Conservation (phyloP, 1,140 invertebrate genomes). For the Drosophila tsacasi region DNA sequence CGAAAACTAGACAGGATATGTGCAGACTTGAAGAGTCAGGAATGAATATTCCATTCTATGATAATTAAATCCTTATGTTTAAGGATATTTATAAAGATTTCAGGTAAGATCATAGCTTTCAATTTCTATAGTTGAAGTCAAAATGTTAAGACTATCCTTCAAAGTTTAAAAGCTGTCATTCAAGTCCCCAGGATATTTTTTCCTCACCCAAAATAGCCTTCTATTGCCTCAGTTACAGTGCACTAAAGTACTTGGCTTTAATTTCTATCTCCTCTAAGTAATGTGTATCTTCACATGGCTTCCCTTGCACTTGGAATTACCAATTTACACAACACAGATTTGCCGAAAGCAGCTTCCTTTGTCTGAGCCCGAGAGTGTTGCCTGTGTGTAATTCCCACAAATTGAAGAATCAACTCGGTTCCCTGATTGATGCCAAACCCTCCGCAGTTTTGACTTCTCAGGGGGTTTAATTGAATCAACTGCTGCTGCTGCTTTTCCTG, state of each 20-base stretch:
- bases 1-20: background rate
- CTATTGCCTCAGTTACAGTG: background rate
- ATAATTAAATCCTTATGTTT: rapidly evolving
- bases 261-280: slow-evolving; percentile 38
- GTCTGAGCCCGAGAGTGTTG: slow-evolving; percentile 17
- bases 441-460: slow-evolving; percentile 42
- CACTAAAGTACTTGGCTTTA: slow-evolving; percentile 18
- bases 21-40: too few relatives aligned
- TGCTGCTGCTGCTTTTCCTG: slow-evolving; percentile 17
- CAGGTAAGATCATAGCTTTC: too few relatives aligned
- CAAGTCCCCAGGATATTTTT: background rate
- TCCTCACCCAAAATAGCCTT: too few relatives aligned
- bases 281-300: slow-evolving; percentile 29
- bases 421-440: slow-evolving; percentile 48
- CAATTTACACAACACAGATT: slow-evolving; percentile 47
- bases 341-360: slow-evolving; percentile 43
- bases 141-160: background rate
- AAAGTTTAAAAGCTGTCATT: background rate
- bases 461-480: slow-evolving; percentile 50
- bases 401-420: slow-evolving; percentile 53
- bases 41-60: too few relatives aligned
- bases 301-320: slow-evolving; percentile 36
- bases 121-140: background rate
- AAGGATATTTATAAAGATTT: background rate
- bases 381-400: slow-evolving; percentile 45